phyloP scores from a whole-genome alignment of 2,113 vertebrate genomes.

The Heterochromis multidens region DNA sequence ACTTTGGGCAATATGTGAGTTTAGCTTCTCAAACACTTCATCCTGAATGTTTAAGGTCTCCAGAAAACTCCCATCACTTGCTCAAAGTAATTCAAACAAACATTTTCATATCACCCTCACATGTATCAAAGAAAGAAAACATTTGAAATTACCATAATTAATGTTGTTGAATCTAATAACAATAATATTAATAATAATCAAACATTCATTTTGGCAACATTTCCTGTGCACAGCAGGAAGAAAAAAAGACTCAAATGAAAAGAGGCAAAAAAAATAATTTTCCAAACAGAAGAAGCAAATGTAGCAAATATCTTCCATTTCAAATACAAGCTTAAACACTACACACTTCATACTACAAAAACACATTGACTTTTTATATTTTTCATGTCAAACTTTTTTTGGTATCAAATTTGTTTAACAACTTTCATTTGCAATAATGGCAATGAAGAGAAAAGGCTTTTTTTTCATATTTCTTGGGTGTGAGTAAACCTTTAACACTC shows the following conservation, averaged over 20 bases:
- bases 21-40: neutral
- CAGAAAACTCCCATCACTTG: conserved; percentile 8
- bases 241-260: conserved; percentile 38
- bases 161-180: conserved; percentile 23
- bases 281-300: conserved; percentile 50
- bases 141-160: neutral
- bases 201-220: conserved; percentile 50
- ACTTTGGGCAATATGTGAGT: neutral
- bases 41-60: neutral
- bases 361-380: conserved; percentile 21
- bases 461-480: conserved; percentile 15
- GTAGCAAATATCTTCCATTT: conserved; percentile 24
- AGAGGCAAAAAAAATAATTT: conserved; percentile 19
- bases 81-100: conserved; percentile 39
- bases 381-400: conserved; percentile 62
- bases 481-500: conserved; percentile 55
- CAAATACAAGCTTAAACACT: conserved; percentile 49
- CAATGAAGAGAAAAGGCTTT: neutral
- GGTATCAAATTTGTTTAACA: conserved; percentile 45
- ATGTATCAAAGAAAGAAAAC: conserved; percentile 21
- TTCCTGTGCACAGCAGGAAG: conserved; percentile 31
- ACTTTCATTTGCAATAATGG: conserved; percentile 10
- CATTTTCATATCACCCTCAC: conserved; percentile 3
- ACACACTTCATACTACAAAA: conserved; percentile 55
- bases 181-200: conserved; percentile 44